phyloP scores from a whole-genome alignment of 2,797 vertebrate genomes.

The Molothrus ater region DNA sequence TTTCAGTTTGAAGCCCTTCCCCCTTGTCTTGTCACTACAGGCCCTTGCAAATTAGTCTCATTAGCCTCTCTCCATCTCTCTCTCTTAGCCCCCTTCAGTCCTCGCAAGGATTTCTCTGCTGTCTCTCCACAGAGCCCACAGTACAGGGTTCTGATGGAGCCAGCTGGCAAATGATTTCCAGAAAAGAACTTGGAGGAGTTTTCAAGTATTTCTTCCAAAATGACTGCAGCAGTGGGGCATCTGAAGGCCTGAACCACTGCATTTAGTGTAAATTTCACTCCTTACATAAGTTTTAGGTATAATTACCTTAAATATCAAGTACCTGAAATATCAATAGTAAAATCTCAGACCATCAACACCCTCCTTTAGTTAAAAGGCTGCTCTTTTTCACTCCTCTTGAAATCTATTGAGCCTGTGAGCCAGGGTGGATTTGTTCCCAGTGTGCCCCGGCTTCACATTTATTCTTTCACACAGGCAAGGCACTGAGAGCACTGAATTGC shows the following conservation, averaged over 20 bases:
- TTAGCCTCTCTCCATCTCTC: no score
- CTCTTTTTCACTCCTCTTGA: neutral
- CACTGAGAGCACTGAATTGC: neutral
- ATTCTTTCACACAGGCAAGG: neutral
- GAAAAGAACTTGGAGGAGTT: neutral
- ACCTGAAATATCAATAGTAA: neutral
- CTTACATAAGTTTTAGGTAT: neutral
- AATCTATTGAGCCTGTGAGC: neutral
- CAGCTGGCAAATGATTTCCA: neutral
- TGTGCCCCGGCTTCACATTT: neutral
- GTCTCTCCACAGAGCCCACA: neutral
- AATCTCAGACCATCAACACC: neutral
- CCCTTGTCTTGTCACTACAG: neutral
- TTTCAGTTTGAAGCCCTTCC: neutral
- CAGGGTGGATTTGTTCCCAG: neutral
- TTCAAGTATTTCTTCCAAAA: neutral
- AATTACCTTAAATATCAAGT: neutral
- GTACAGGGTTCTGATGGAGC: neutral
- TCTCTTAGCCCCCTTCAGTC: neutral
- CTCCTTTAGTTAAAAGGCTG: neutral
- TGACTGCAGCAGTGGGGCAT: neutral
- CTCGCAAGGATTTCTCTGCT: neutral
- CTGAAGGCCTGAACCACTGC: neutral
- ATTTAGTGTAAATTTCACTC: neutral
- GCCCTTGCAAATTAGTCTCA: neutral